phyloP scores from a whole-genome alignment of 2,113 vertebrate genomes.

The Blennius ocellaris region DNA sequence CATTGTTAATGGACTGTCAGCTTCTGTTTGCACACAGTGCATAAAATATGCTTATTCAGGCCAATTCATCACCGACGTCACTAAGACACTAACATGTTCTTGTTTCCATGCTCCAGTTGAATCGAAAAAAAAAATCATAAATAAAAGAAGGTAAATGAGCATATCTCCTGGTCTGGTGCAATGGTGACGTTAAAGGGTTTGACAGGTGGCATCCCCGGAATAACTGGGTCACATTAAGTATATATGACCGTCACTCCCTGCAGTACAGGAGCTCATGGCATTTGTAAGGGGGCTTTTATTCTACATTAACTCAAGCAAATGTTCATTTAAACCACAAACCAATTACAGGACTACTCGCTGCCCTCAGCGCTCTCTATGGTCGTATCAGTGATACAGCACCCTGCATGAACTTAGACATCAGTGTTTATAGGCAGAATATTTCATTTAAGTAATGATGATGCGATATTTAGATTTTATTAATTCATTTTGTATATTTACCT shows the following conservation, averaged over 20 bases:
- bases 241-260: slow-evolving; percentile 41
- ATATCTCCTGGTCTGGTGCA: background rate
- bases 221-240: slow-evolving; percentile 64
- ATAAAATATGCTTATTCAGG: slow-evolving; percentile 50
- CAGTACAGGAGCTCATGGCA: slow-evolving; percentile 11
- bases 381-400: background rate
- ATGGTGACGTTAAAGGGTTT: slow-evolving; percentile 10
- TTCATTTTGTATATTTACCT: too few species aligned
- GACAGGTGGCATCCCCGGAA: slow-evolving; percentile 11
- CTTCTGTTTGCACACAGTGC: slow-evolving; percentile 32
- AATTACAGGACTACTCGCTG: slow-evolving; percentile 1
- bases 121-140: slow-evolving; percentile 24
- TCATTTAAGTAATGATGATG: too few species aligned
- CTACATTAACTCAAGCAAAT: slow-evolving; percentile 15
- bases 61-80: slow-evolving; percentile 41
- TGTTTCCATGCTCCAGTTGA: slow-evolving; percentile 21
- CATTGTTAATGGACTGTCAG: slow-evolving; percentile 49
- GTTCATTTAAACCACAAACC: slow-evolving; percentile 13
- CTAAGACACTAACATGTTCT: slow-evolving; percentile 27
- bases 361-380: background rate
- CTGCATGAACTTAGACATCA: too few species aligned
- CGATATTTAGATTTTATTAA: too few species aligned
- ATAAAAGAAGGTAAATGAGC: slow-evolving; percentile 28
- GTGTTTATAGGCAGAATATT: too few species aligned
- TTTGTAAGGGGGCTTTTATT: slow-evolving; percentile 42